These are phyloP conservation scores for Lapara coniferarum DNA, from an alignment of 2,888 invertebrate species.

Conservation along the genomic window DNA sequence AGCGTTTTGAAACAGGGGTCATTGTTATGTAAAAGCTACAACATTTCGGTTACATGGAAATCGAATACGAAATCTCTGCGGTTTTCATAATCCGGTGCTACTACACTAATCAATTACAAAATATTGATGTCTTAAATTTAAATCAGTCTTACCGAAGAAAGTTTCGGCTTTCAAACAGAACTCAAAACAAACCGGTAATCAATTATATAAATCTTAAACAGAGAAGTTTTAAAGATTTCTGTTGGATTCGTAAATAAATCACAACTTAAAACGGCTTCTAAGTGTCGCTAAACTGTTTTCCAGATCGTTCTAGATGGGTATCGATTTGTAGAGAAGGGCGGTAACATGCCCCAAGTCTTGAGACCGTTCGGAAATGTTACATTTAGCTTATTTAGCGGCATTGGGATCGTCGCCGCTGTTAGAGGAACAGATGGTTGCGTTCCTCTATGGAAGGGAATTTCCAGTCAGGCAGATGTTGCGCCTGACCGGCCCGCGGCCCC, in stretches of 20 bases:
- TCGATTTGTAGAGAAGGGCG: slow-evolving; percentile 8
- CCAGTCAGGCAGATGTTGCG: too few species aligned
- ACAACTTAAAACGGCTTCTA: background rate
- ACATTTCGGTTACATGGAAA: too few species aligned
- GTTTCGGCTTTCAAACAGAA: background rate
- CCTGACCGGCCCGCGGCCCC: too few species aligned
- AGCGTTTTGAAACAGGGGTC: too few species aligned
- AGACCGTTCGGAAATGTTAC: slow-evolving; percentile 9
- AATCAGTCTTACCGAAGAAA: background rate
- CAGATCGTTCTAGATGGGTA: slow-evolving; percentile 10
- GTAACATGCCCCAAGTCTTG: background rate
- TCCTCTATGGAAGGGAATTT: too few species aligned
- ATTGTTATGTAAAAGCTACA: too few species aligned
- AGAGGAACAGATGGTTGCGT: too few species aligned
- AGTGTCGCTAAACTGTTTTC: slow-evolving; percentile 12
- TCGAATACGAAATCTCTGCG: too few species aligned
- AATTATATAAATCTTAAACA: background rate
- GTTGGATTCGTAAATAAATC: background rate
- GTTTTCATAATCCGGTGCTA: too few species aligned
- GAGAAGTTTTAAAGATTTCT: background rate
- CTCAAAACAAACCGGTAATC: background rate
- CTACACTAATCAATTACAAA: background rate
- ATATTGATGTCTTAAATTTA: background rate
- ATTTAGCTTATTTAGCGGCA: too few species aligned
- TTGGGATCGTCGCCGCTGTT: too few species aligned